Conservation (phyloP, 2,797 vertebrate genomes). For the Hapalemur alaotrensis region DNA sequence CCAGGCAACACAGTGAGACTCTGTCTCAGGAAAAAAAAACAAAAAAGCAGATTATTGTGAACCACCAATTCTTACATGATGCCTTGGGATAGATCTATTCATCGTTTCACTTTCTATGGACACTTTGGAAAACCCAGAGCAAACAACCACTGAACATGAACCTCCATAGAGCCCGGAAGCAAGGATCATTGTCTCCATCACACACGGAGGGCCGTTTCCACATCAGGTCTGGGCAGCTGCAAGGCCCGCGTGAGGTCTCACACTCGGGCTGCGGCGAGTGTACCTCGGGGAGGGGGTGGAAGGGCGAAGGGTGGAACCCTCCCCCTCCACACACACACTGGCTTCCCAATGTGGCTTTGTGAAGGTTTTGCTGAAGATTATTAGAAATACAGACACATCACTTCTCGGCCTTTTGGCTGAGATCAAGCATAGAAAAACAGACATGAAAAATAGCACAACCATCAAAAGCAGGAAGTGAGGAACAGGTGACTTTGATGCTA, state of each 20-base stretch:
- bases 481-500: too few species aligned
- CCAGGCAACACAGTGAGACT: too few species aligned
- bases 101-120: neutral
- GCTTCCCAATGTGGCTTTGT: neutral
- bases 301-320: neutral
- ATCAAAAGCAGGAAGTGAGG: neutral
- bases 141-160: neutral
- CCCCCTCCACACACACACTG: accelerated
- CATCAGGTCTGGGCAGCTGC: neutral
- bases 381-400: neutral
- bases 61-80: neutral
- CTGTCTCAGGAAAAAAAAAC: too few species aligned
- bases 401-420: too few species aligned
- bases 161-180: neutral
- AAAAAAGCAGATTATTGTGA: neutral
- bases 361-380: neutral
- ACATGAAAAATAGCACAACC: neutral
- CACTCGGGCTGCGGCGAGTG: accelerated
- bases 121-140: neutral
- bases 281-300: too few species aligned
- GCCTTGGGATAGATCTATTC: neutral
- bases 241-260: neutral
- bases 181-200: neutral
- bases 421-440: neutral
- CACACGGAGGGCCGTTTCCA: neutral